Percentiles rank a stretch among this genome's conserved stretches.
Evolutionary conservation across 2,113 vertebrate species (phyloP).

Genomic region (Takifugu flavidus): DNA sequence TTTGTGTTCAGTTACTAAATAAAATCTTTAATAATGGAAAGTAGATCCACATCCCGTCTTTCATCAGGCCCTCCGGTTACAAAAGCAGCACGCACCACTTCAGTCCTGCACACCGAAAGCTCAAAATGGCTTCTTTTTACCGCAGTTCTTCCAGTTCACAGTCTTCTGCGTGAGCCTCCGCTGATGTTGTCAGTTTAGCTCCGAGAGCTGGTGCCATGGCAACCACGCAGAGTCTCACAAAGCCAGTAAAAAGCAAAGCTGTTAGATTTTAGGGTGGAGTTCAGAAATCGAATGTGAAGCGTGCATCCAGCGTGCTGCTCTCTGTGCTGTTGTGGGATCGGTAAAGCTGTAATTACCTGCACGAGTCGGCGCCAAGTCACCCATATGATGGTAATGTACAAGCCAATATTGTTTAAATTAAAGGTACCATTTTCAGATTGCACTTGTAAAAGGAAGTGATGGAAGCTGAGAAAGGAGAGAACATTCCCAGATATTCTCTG

Average conservation of each 20-base stretch:
- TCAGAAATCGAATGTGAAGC: conserved; percentile 1
- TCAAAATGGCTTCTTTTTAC: neutral
- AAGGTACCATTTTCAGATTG: neutral
- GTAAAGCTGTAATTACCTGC: neutral
- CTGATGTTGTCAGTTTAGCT: neutral
- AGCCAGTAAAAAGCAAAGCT: conserved; percentile 14
- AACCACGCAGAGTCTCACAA: conserved; percentile 20
- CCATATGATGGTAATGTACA: no score
- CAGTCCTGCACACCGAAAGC: neutral
- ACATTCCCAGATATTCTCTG: neutral
- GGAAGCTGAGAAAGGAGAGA: neutral
- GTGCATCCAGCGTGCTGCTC: no score
- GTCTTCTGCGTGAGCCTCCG: conserved; percentile 4
- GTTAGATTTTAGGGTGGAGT: conserved; percentile 10
- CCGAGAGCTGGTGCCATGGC: conserved; percentile 21
- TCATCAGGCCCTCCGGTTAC: neutral
- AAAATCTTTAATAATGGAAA: no score
- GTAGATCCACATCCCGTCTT: neutral
- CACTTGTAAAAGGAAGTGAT: neutral
- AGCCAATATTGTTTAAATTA: no score
- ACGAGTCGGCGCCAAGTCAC: no score
- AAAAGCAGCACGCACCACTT: neutral
- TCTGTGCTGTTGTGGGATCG: neutral
- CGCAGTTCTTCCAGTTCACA: neutral
- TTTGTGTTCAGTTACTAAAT: no score